These are phyloP conservation scores for Pachyuromys duprasi DNA, from an alignment of 2,797 vertebrate species.

Conservation along the genomic window DNA sequence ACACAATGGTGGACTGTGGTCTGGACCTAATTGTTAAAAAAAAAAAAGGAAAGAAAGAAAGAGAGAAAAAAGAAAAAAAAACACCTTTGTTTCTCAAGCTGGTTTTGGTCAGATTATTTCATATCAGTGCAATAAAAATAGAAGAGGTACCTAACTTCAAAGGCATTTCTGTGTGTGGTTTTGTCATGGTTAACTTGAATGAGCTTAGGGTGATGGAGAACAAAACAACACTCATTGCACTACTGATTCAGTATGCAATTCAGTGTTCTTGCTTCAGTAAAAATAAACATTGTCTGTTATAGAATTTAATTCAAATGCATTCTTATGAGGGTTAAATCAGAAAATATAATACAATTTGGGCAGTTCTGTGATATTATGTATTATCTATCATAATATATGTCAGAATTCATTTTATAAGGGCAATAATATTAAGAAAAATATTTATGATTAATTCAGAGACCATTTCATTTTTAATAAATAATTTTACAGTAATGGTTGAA, in stretches of 20 bases:
- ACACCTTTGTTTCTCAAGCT: background rate
- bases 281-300: background rate
- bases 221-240: background rate
- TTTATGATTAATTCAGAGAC: background rate
- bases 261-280: background rate
- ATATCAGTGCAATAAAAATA: background rate
- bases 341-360: background rate
- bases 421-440: background rate
- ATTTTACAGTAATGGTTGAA: background rate
- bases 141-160: background rate
- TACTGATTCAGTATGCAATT: background rate
- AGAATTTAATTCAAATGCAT: background rate
- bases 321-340: background rate
- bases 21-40: background rate
- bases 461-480: slow-evolving; percentile 43
- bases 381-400: background rate
- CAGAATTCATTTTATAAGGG: background rate
- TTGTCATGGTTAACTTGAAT: background rate
- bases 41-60: background rate
- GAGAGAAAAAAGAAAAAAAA: too few relatives aligned
- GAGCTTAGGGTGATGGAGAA: background rate
- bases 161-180: background rate
- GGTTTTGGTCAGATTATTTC: background rate
- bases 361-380: background rate
- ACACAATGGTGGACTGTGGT: background rate